Evolutionary conservation across 2,797 vertebrate species (phyloP), one percentile per base, ranked within the genome.

Genomic region (Eospalax fontanierii): DNA sequence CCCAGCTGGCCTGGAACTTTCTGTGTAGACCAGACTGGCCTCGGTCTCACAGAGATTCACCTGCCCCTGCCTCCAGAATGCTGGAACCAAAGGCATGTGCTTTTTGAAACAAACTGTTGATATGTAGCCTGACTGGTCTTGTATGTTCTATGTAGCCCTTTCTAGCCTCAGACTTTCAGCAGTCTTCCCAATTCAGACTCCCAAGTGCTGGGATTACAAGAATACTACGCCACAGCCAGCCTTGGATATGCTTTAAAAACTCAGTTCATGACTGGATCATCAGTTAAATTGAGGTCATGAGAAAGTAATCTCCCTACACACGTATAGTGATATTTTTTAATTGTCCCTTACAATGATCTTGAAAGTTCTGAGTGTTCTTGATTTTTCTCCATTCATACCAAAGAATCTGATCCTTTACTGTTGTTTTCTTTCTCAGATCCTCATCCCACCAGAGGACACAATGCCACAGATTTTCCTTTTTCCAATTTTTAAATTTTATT

Each of bases 371-470:
- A 81, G 35, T 85, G 46, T 70, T 10, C 3, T 28, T 79, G 28
- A 50, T 65, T 88, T 76, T 91, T 95, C 38, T 94, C 73, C 63
- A 90, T 93, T 84, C 43, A 30, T 94, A 82, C 40, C 63, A 87
- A 57, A 79, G 11, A n/a, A 33, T 82, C 75, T 84, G 90, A 86
- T 14, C 38, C 87, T 57, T 89, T 59, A 75, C 4, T 18, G 80
- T 88, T 63, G 16, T 76, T 90, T 93, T 71, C 26, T 71, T 84
- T 93, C 85, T 71, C 81, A 93, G 40, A 79, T 82, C 74, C 33
- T 91, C 78, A 68, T 86, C 22, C 24, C 40, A 74, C 24, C 22
- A 75, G 40, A 78, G 28, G 12, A 85, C 57, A 21, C 57, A 91
- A 26, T 30, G 30, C 40, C 26, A 87, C 16, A 75, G 46, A 87